A percentile compares a stretch with the other conserved stretches of the same genome.
These are phyloP conservation scores for Pseudobourletiella spinata DNA, from an alignment of 1,140 invertebrate genomes.

Conservation along the genomic window DNA sequence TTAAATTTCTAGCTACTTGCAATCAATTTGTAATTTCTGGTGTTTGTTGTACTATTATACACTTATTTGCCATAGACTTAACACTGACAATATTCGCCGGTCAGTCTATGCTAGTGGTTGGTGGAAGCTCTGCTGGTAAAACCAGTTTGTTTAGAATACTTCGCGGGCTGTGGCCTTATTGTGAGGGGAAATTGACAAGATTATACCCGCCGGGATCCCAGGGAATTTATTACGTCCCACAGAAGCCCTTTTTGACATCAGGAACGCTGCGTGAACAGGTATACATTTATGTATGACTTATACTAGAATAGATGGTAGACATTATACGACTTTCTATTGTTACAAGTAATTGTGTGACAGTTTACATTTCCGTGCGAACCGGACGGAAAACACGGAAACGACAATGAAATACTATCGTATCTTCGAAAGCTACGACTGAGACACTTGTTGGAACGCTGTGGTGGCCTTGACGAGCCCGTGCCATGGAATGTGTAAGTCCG, in stretches of 20 bases:
- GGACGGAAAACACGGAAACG: conserved; percentile 14
- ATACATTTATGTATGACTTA: not conserved
- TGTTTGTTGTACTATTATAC: not conserved
- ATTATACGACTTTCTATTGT: not conserved
- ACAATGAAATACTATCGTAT: conserved; percentile 38
- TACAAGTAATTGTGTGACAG: not conserved
- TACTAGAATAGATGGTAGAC: not conserved
- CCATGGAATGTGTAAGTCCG: conserved; percentile 49
- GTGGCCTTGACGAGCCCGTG: conserved; percentile 45
- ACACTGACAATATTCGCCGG: conserved; percentile 44
- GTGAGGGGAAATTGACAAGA: conserved; percentile 40
- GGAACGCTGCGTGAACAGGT: conserved; percentile 49
- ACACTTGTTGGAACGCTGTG: conserved; percentile 44
- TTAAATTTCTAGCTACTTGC: not conserved
- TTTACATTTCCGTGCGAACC: conserved; percentile 22
- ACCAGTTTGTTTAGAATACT: conserved; percentile 51
- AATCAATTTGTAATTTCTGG: not conserved
- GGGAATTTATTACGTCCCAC: conserved; percentile 49
- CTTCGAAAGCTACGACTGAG: conserved; percentile 43
- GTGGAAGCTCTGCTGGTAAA: conserved; percentile 53
- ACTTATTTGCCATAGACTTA: conserved; percentile 44
- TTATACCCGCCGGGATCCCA: conserved; percentile 37
- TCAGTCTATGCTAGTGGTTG: conserved; percentile 48
- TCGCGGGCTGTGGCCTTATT: conserved; percentile 47
- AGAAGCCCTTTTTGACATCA: conserved; percentile 52